These are phyloP conservation scores for Ctenomys sociabilis DNA, from an alignment of 2,113 vertebrate species.

Conservation along the genomic window DNA sequence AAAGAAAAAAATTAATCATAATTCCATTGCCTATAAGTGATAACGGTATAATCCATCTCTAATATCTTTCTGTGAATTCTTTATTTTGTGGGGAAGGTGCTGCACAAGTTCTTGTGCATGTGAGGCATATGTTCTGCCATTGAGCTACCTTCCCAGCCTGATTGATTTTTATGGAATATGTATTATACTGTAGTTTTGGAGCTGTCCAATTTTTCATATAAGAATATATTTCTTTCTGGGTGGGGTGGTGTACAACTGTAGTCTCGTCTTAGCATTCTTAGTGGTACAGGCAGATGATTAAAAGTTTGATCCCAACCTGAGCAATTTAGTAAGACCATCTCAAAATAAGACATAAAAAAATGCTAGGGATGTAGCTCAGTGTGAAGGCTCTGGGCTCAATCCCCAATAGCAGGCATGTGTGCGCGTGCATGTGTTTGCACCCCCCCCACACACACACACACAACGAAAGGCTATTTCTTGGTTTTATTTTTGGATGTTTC, in stretches of 20 bases:
- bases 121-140: not conserved
- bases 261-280: not conserved
- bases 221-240: not conserved
- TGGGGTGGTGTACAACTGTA: not conserved
- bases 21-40: not conserved
- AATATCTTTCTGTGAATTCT: not conserved
- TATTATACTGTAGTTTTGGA: not conserved
- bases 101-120: not conserved
- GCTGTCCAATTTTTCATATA: constrained; percentile 1
- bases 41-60: not conserved
- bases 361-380: not conserved
- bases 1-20: not conserved
- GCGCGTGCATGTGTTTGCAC: too few species aligned
- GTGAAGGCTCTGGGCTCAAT: not conserved
- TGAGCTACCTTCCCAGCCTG: not conserved
- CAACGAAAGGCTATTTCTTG: not conserved
- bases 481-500: not conserved
- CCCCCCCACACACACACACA: not conserved
- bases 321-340: not conserved
- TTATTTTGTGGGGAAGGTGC: not conserved
- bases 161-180: not conserved
- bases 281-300: not conserved
- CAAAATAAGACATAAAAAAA: not conserved
- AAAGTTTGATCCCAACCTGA: not conserved
- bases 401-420: too few species aligned